Evolutionary conservation across 2,113 vertebrate species (phyloP).

Genomic region (Cheilinus undulatus): DNA sequence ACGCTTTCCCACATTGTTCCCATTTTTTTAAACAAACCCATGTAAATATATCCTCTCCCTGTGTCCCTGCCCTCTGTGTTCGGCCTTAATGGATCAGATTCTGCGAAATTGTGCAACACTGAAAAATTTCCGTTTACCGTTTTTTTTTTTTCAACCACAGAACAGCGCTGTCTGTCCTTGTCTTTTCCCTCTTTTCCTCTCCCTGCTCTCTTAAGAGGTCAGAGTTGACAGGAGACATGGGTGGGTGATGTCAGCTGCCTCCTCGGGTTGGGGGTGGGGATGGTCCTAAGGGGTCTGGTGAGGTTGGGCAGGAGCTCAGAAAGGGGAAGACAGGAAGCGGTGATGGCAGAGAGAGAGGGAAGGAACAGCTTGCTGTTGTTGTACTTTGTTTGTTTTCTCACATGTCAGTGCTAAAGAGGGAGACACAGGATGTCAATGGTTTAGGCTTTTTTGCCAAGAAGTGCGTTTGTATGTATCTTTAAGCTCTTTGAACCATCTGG

Average conservation of each 20-base stretch:
- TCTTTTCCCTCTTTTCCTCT: constrained; percentile 31
- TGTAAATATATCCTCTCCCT: constrained; percentile 41
- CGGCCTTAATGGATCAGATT: constrained; percentile 47
- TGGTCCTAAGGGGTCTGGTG: constrained; percentile 32
- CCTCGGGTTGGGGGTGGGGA: constrained; percentile 18
- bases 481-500: not conserved
- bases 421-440: constrained; percentile 64
- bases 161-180: constrained; percentile 18
- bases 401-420: constrained; percentile 47
- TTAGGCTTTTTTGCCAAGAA: constrained; percentile 15
- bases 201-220: constrained; percentile 60
- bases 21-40: constrained; percentile 24
- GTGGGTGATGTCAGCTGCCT: constrained; percentile 61
- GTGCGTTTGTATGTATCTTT: not conserved
- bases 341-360: constrained; percentile 49
- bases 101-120: constrained; percentile 58
- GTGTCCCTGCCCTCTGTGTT: constrained; percentile 40
- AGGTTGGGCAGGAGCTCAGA: constrained; percentile 43
- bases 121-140: constrained; percentile 29
- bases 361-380: constrained; percentile 61
- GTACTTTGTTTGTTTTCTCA: constrained; percentile 56
- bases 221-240: constrained; percentile 75
- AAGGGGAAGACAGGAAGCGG: constrained; percentile 37
- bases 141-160: constrained; percentile 16
- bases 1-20: constrained; percentile 21